Evolutionary conservation across 53 echinoderm and acorn worm species (phyloP).

Genomic region (Holothuria scabra): DNA sequence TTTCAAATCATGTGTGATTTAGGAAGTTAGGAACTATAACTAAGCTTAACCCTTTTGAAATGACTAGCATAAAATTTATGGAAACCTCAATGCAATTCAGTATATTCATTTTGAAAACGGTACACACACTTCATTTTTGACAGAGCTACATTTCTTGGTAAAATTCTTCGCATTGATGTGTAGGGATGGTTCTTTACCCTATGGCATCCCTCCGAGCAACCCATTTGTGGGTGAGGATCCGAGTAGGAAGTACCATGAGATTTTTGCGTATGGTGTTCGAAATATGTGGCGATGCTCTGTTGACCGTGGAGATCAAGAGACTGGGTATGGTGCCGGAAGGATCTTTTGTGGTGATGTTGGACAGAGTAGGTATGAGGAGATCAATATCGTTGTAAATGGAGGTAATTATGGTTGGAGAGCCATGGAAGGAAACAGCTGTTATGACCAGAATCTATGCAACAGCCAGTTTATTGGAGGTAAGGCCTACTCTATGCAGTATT

Average conservation of each 20-base stretch:
- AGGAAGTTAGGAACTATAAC: no score
- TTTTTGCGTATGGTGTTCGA: constrained; percentile 89
- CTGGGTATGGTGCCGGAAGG: constrained; percentile 77
- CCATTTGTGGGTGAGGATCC: constrained; percentile 67
- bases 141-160: constrained; percentile 75
- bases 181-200: constrained; percentile 56
- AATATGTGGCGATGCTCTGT: constrained; percentile 95
- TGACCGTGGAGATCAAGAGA: constrained; percentile 78
- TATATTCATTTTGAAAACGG: no score
- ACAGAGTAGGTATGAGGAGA: constrained; percentile 82
- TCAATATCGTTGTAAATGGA: constrained; percentile 92
- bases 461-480: constrained; percentile 62
- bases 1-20: no score
- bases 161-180: constrained; percentile 86
- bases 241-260: constrained; percentile 64
- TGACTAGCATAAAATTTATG: no score
- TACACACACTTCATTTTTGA: no score
- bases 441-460: constrained; percentile 67
- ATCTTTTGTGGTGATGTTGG: constrained; percentile 98
- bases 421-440: constrained; percentile 85
- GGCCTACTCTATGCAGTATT: no score
- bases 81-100: no score
- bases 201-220: constrained; percentile 88
- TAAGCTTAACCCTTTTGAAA: no score
- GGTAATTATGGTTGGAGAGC: constrained; percentile 98